Conservation (phyloP, 2,797 vertebrate genomes). For the Fundulus diaphanus region DNA sequence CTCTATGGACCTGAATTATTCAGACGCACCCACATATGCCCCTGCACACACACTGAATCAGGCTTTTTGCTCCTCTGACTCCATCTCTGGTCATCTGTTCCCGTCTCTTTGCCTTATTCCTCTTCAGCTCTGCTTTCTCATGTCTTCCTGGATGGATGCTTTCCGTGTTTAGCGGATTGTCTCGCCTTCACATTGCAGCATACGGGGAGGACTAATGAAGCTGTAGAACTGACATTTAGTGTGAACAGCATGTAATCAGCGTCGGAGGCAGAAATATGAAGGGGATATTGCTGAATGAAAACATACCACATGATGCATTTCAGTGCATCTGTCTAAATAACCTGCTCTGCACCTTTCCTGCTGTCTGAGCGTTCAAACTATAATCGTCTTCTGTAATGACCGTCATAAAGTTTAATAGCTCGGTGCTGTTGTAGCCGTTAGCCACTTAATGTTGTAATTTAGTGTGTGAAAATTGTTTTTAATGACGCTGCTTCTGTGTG, state of each 20-base stretch:
- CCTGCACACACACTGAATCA: conserved; percentile 13
- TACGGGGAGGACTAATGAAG: neutral
- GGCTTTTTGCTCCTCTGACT: conserved; percentile 38
- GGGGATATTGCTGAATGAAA: neutral
- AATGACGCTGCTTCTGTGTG: conserved; percentile 85
- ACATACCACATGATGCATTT: neutral
- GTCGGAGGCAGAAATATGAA: neutral
- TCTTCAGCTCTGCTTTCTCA: conserved; percentile 1
- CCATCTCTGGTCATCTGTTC: conserved; percentile 34
- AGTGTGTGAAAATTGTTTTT: conserved; percentile 87
- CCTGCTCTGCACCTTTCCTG: conserved; percentile 73
- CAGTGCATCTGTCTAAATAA: conserved; percentile 52
- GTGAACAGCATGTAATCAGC: neutral
- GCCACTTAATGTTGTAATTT: conserved; percentile 88
- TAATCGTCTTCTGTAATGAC: conserved; percentile 88
- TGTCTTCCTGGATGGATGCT: conserved; percentile 5
- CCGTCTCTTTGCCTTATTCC: conserved; percentile 9
- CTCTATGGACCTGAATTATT: conserved; percentile 84
- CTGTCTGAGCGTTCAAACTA: conserved; percentile 83
- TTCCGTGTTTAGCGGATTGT: neutral
- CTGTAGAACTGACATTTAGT: neutral
- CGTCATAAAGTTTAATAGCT: conserved; percentile 89
- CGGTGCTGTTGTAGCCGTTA: conserved; percentile 82
- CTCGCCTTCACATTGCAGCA: neutral
- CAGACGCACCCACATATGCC: conserved; percentile 73